Conservation (phyloP, 1,140 invertebrate species). For the Apis laboriosa region DNA sequence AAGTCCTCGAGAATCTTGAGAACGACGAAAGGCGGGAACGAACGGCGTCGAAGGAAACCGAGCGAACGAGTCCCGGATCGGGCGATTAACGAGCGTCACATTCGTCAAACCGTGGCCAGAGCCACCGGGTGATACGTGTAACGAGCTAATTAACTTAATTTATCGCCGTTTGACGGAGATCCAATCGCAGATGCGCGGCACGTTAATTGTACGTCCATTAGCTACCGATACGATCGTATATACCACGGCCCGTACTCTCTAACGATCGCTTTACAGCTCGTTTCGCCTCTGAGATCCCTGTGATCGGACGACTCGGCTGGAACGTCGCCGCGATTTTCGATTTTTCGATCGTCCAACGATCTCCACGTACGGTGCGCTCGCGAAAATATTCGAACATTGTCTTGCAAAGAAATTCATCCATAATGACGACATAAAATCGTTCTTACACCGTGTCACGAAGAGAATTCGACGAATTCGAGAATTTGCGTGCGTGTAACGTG, state of each 20-base stretch:
- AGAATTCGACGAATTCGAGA: no score
- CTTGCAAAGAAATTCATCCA: no score
- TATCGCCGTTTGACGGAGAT: conserved; percentile 72
- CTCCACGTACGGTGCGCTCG: no score
- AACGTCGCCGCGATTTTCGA: conserved; percentile 40
- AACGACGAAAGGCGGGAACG: conserved; percentile 10
- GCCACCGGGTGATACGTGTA: conserved; percentile 65
- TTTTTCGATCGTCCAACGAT: conserved; percentile 17
- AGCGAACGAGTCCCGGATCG: conserved; percentile 8
- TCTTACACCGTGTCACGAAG: no score
- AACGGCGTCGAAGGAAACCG: conserved; percentile 12
- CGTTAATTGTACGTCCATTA: conserved; percentile 75
- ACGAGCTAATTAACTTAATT: conserved; percentile 77
- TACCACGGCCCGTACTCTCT: conserved; percentile 57
- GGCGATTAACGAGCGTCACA: conserved; percentile 69
- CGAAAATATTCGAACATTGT: no score
- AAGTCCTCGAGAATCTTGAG: background rate
- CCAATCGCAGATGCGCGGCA: conserved; percentile 71
- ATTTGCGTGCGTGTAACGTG: no score
- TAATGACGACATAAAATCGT: no score
- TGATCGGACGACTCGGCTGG: conserved; percentile 29
- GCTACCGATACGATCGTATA: conserved; percentile 70
- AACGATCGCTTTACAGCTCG: conserved; percentile 69
- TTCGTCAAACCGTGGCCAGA: conserved; percentile 67
- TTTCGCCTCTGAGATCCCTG: conserved; percentile 51